Conservation (phyloP, 2,113 vertebrate species). For the Petaurus breviceps region DNA sequence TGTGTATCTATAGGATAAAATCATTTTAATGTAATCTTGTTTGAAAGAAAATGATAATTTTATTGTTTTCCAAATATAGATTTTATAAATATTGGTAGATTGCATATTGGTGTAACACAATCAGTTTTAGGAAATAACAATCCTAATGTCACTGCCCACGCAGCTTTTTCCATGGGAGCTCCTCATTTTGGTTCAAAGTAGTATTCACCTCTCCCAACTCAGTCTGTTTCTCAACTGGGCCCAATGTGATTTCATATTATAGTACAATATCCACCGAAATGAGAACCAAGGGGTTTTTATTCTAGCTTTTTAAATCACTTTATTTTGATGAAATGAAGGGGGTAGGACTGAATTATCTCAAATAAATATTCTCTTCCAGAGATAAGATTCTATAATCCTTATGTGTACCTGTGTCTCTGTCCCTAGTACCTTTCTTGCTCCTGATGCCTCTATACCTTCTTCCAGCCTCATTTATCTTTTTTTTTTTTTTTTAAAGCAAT, state of each 20-base stretch:
- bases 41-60: background rate
- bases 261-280: background rate
- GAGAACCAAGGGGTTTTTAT: background rate
- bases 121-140: background rate
- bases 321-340: conserved; percentile 32
- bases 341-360: background rate
- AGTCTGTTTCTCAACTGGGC: background rate
- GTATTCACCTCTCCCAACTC: background rate
- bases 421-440: background rate
- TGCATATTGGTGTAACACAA: background rate
- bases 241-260: background rate
- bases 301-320: conserved; percentile 15
- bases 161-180: background rate
- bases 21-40: background rate
- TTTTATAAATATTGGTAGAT: background rate
- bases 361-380: background rate
- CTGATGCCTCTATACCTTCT: background rate
- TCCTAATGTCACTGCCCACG: background rate
- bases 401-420: background rate
- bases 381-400: background rate
- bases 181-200: background rate
- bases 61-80: background rate
- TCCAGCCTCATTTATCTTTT: background rate
- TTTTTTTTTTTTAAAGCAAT: too few species aligned
- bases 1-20: background rate